A percentile compares a stretch with the other conserved stretches of the same genome.
Conservation (phyloP, 2,113 vertebrate genomes). For the Melanerpes aurifrons region DNA sequence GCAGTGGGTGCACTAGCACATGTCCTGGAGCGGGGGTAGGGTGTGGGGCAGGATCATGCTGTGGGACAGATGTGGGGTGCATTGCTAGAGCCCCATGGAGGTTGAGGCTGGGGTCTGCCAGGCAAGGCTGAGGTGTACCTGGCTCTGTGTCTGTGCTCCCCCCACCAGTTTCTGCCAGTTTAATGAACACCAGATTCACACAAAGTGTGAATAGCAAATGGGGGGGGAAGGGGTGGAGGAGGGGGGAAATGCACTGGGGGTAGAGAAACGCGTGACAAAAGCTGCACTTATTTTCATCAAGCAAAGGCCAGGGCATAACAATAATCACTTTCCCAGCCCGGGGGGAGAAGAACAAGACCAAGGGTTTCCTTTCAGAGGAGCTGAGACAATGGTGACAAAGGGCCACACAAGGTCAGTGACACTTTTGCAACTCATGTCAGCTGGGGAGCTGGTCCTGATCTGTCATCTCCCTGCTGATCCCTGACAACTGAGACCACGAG, state of each 20-base stretch:
- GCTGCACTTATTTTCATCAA: slow-evolving; percentile 26
- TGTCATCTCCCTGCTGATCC: slow-evolving; percentile 27
- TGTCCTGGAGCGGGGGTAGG: too few species aligned
- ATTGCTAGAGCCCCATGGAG: background rate
- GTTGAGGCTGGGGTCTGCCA: accelerated
- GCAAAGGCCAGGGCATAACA: slow-evolving; percentile 8
- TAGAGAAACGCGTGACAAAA: background rate
- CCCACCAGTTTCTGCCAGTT: background rate
- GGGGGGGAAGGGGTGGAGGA: too few species aligned
- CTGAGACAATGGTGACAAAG: slow-evolving; percentile 44
- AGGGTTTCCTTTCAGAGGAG: slow-evolving; percentile 33
- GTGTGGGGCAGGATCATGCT: background rate
- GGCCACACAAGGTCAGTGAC: slow-evolving; percentile 46
- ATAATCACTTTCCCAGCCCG: slow-evolving; percentile 5
- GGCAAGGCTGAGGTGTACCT: background rate
- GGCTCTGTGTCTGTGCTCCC: background rate
- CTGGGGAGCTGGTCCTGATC: slow-evolving; percentile 18
- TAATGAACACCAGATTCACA: background rate
- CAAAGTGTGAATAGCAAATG: background rate
- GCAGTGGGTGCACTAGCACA: background rate
- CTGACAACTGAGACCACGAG: slow-evolving; percentile 7
- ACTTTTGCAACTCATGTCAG: slow-evolving; percentile 13
- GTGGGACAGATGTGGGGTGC: background rate
- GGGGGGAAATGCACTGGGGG: background rate
- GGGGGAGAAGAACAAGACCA: slow-evolving; percentile 12